Evolutionary conservation across 1,140 invertebrate species (phyloP), one percentile per base, ranked within the genome.

Genomic region (Rhyzopertha dominica): DNA sequence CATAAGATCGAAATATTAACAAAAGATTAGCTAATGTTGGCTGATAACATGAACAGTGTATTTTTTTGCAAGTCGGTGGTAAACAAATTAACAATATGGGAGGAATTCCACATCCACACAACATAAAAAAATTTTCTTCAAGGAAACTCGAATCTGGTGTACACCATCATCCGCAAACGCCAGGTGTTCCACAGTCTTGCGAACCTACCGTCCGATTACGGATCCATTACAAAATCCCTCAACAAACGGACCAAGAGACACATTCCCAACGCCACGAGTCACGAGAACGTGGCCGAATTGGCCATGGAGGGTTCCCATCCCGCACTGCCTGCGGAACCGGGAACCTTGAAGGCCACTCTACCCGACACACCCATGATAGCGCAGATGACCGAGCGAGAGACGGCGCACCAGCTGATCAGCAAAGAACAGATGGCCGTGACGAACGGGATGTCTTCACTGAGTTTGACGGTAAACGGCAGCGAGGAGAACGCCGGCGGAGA

Each of bases 141-240:
- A 89, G 86, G 87, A 0, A 99, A 99, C 68, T 93, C 93, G 12
- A 98, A 98, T 77, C 74, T 99, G 45, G 91, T 99, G 17, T 99
- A 99, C 70, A 98, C 95, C 4, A 98, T 99, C 48, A 99, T 99
- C 56, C 79, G 95, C 28, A 99, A 99, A 66, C 76, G 96, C 17
- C 88, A 94, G 66, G 92, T 98, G 34, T 99, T 99, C 71, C 95
- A 99, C 72, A 80, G 89, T 42, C 73, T 99, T 49, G 92, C 94
- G 9, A 99, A 97, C 74, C 71, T 99, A 41, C 92, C 95, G 2
- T 89, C 87, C 35, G 96, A 99, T 66, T 85, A 90, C 62, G 76
- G 78, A 8, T 84, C 88, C 36, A 97, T 98, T 58, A 81, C 85
- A 14, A 87, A 89, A 59, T 89, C 88, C 3, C 68, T 94, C 13